These are phyloP conservation scores for Paedocypris micromegethes DNA, from an alignment of 2,797 vertebrate species.

Conservation along the genomic window DNA sequence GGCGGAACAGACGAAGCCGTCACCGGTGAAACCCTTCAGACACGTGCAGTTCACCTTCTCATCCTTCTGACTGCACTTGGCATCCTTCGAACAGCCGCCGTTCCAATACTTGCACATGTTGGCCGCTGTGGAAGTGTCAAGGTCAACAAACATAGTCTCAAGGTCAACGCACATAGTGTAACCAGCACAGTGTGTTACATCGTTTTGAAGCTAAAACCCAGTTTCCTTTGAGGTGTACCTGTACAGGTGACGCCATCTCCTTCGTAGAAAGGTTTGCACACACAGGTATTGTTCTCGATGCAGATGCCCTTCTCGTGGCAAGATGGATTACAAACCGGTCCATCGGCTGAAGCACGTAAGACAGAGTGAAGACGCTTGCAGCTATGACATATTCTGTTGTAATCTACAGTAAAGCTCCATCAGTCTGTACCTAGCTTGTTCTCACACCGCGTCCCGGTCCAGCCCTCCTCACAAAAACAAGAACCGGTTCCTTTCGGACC, in stretches of 20 bases:
- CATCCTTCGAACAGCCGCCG: slow-evolving; percentile 76
- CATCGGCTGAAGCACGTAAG: slow-evolving; percentile 57
- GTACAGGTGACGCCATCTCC: slow-evolving; percentile 84
- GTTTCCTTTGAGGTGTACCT: slow-evolving; percentile 61
- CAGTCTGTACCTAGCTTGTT: slow-evolving; percentile 67
- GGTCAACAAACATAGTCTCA: too few relatives aligned
- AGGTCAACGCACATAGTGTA: too few relatives aligned
- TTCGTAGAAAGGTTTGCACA: slow-evolving; percentile 77
- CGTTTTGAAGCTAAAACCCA: neutral
- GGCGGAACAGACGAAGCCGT: slow-evolving; percentile 75
- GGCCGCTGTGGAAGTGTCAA: slow-evolving; percentile 59
- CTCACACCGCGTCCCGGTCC: slow-evolving; percentile 82
- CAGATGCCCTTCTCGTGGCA: slow-evolving; percentile 81
- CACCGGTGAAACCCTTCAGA: slow-evolving; percentile 74
- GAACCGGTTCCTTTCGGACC: slow-evolving; percentile 71
- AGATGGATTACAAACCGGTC: slow-evolving; percentile 67
- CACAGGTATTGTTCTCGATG: slow-evolving; percentile 77
- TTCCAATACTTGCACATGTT: slow-evolving; percentile 81
- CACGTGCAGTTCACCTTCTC: slow-evolving; percentile 80
- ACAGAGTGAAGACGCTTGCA: neutral
- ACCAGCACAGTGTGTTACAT: neutral
- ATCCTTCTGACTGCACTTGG: slow-evolving; percentile 74
- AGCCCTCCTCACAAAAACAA: slow-evolving; percentile 84
- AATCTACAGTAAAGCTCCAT: neutral
- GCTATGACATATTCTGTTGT: neutral